Conservation (phyloP, 1,140 invertebrate species). For the Colletes latitarsis region DNA sequence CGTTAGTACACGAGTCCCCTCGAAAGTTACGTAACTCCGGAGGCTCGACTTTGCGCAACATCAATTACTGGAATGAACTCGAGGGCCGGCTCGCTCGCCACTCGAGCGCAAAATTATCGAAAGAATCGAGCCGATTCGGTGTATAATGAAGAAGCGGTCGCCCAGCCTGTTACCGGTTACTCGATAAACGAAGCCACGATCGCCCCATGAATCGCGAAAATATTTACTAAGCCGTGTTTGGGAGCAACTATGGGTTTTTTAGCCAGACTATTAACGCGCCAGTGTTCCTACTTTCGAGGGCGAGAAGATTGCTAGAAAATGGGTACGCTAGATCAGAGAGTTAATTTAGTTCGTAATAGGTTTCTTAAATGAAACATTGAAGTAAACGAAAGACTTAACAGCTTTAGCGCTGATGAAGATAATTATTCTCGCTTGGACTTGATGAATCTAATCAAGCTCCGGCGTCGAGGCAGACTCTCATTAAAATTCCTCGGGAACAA, state of each 20-base stretch:
- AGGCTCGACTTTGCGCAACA: slow-evolving; percentile 27
- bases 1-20: slow-evolving; percentile 15
- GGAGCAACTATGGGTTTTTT: too few species aligned
- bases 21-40: slow-evolving; percentile 34
- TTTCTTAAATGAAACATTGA: background rate
- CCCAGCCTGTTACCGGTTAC: too few species aligned
- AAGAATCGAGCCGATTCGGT: background rate
- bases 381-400: background rate
- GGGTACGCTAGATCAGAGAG: background rate
- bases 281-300: too few species aligned
- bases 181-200: too few species aligned
- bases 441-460: background rate
- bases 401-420: background rate
- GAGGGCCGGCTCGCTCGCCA: background rate
- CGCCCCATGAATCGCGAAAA: too few species aligned
- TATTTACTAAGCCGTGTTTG: too few species aligned
- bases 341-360: slow-evolving; percentile 22
- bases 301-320: background rate
- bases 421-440: background rate
- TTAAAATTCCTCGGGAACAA: slow-evolving; percentile 7
- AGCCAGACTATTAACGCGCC: too few species aligned
- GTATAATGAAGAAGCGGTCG: background rate
- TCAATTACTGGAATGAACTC: slow-evolving; percentile 35
- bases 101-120: slow-evolving; percentile 23
- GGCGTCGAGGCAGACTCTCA: background rate